These are phyloP conservation scores for Erpobdella octoculata DNA, from an alignment of 2,888 invertebrate species.

Conservation along the genomic window DNA sequence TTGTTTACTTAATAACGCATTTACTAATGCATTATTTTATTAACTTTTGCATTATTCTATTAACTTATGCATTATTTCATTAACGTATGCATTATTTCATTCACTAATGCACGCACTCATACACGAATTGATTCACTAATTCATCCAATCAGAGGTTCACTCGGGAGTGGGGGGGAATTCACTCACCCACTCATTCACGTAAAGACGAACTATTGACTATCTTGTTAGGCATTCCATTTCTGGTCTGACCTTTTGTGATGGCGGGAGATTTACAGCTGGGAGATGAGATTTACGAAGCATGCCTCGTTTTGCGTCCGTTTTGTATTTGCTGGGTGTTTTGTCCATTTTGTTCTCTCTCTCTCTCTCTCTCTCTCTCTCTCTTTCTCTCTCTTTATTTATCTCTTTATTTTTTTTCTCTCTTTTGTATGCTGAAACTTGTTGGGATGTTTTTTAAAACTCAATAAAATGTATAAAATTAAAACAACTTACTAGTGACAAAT, in stretches of 20 bases:
- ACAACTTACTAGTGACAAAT: no score
- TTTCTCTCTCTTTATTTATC: neutral
- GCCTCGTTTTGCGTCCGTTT: no score
- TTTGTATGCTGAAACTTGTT: neutral
- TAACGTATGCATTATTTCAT: neutral
- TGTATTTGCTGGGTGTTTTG: no score
- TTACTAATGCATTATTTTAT: no score
- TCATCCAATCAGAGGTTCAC: neutral
- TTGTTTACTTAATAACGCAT: no score
- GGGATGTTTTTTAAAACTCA: no score
- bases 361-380: neutral
- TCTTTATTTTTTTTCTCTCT: neutral
- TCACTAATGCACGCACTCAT: conserved; percentile 2
- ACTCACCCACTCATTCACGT: neutral
- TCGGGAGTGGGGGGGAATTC: neutral
- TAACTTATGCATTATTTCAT: neutral
- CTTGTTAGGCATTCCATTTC: neutral
- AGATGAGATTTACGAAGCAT: no score
- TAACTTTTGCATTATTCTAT: neutral
- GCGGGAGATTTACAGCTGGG: no score
- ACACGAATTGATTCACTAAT: neutral
- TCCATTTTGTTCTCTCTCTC: neutral
- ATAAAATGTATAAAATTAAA: no score
- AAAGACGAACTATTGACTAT: neutral
- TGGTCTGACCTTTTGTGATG: no score